Evolutionary conservation across 2,888 invertebrate genomes (phyloP).

Genomic region (Polymixis flavicincta): DNA sequence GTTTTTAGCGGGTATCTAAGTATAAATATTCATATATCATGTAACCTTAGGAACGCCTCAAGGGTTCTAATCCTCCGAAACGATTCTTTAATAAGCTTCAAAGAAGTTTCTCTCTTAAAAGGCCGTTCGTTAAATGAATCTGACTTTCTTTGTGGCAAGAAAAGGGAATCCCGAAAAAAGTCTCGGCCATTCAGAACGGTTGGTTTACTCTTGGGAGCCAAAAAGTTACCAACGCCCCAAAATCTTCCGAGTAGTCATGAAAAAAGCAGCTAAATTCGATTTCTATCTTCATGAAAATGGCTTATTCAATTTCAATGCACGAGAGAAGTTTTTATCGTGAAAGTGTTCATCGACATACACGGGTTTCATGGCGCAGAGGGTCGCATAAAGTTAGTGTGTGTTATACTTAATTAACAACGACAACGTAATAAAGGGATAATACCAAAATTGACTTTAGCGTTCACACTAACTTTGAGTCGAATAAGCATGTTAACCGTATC

Average conservation of each 20-base stretch:
- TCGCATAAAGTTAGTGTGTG: slow-evolving; percentile 39
- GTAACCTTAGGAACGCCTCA: slow-evolving; percentile 70
- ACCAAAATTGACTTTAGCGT: slow-evolving; percentile 35
- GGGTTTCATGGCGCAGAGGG: slow-evolving; percentile 23
- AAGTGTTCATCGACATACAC: slow-evolving; percentile 31
- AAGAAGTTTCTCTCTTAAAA: slow-evolving; percentile 83
- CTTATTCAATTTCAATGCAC: slow-evolving; percentile 60
- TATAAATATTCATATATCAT: slow-evolving; percentile 65
- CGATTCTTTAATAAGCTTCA: slow-evolving; percentile 85
- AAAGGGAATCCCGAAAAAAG: slow-evolving; percentile 82
- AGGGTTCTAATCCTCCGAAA: slow-evolving; percentile 78
- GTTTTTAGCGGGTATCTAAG: slow-evolving; percentile 14
- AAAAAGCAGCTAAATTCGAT: slow-evolving; percentile 78
- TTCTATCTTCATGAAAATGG: slow-evolving; percentile 66
- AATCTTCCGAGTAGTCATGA: slow-evolving; percentile 74
- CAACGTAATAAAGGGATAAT: slow-evolving; percentile 45
- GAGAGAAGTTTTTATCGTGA: slow-evolving; percentile 39
- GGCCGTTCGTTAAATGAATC: slow-evolving; percentile 84
- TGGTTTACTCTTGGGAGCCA: slow-evolving; percentile 81
- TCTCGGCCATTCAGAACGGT: slow-evolving; percentile 82
- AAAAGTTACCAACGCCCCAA: slow-evolving; percentile 79
- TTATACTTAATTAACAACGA: slow-evolving; percentile 48
- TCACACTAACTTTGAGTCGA: slow-evolving; percentile 30
- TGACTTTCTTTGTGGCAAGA: slow-evolving; percentile 84
- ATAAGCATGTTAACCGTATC: slow-evolving; percentile 33